Evolutionary conservation across 2,113 vertebrate genomes (phyloP).

Genomic region (Pithys albifrons): DNA sequence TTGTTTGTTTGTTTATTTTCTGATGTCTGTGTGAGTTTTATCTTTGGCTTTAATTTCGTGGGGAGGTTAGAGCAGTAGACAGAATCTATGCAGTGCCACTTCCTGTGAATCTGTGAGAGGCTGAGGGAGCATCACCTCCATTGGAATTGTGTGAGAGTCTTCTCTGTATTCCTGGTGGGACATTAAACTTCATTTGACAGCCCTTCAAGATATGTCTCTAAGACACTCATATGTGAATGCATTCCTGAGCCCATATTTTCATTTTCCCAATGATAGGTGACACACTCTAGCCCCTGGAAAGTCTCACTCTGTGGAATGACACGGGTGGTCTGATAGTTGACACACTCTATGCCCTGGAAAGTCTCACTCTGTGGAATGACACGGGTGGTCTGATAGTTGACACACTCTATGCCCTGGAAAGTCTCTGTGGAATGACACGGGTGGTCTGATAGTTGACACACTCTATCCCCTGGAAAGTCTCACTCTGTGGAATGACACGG

Average conservation of each 20-base stretch:
- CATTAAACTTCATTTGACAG: background rate
- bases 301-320: background rate
- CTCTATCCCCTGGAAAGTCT: background rate
- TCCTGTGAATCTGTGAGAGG: background rate
- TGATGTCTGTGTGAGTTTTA: background rate
- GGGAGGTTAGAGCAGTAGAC: background rate
- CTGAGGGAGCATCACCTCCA: rapidly evolving
- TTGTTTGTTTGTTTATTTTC: background rate
- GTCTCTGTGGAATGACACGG: background rate
- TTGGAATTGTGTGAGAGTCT: background rate
- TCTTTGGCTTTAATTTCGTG: background rate
- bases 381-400: rapidly evolving
- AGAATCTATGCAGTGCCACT: background rate
- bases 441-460: rapidly evolving
- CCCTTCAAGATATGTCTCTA: background rate
- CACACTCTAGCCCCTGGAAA: background rate
- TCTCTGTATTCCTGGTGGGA: background rate
- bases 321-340: background rate
- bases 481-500: too few relatives aligned
- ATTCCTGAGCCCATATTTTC: background rate
- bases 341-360: background rate
- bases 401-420: background rate
- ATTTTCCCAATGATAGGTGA: background rate
- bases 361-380: background rate
- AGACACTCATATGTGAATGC: background rate